Base-by-base conservation (phyloP, 1,140 invertebrate genomes). In the Drosophila sp. region DNA sequence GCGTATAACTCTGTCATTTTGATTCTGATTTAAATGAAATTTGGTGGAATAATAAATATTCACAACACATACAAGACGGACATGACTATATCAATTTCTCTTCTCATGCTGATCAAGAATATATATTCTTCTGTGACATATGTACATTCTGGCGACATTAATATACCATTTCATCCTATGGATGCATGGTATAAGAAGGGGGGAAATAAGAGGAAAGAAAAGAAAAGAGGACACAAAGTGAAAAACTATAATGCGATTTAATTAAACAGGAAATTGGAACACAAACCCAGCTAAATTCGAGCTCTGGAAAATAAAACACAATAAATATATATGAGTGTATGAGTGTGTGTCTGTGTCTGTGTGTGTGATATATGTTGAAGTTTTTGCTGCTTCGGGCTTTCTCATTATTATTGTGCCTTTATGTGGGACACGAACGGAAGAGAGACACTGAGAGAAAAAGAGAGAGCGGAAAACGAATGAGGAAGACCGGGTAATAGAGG, bases 161-260 rank as follows among this genome's bases (percentile, higher is more conserved):
- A 17, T 17, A 17, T 17, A 17, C 17, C 17, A 17, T 17, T 17
- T 17, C 17, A 0, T 17, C 17, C 17, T 17, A 17, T 17, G 17
- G 17, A 17, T 17, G 17, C 17, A 17, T 17, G 17, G 17, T 17
- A 17, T 17, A 17, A 17, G 17, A 17, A 17, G 17, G 17, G 17
- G 17, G 17, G 17, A 17, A 17, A 17, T 17, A 17, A 17, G 62
- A 40, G 17, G 35, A 25, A 58, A 30, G 27, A 58, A 66, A 50
- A 10, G 40, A 61, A 76, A 64, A 62, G 68, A 60, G 64, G 66
- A 68, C 57, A 50, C 70, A 80, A 79, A 70, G 78, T 66, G 79
- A 61, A 89, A 89, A 89, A 81, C 84, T 80, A 89, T 89, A 89
- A 87, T 87, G 80, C 83, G 81, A 87, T 89, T 87, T 87, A 87